Base-by-base conservation (phyloP, 2,113 vertebrate species). In the Myiagra hebetior region DNA sequence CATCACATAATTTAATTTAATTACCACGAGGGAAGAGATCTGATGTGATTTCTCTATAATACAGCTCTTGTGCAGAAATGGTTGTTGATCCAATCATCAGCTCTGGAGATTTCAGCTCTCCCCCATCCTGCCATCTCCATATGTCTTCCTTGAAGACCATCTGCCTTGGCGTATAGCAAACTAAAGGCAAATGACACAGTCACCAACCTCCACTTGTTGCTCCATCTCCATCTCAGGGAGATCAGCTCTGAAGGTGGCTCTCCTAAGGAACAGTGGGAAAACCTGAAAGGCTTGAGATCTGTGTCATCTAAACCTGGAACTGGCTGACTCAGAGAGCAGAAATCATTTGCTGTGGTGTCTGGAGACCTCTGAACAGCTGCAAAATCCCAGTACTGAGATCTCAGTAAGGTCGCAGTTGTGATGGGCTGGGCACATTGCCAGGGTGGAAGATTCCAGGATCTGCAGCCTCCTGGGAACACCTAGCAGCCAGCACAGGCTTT, bases 281-380 rank as follows among this genome's bases (percentile, higher is more conserved):
- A 91, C 15, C 39, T 81, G 70, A 87, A 75, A n/a, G 23, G 10
- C 22, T 67, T 67, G 52, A 59, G 33, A 68, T 63, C 72, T 92
- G 33, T 7, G 8, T 80, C 85, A 85, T 91, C 68, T 83, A 24
- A 57, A 93, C 68, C 56, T 93, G 73, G 56, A 94, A 89, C 30
- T 49, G 86, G 23, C 73, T 93, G 89, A 91, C 52, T 91, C 20
- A 13, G 56, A 89, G 68, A 84, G 69, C 42, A 96, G 62, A 95
- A 96, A 67, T 53, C 56, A 85, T 87, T 92, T 85, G 60, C 84
- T 75, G 31, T 82, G 73, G 21, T 87, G 89, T 72, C 89, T 91
- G 80, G 89, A 95, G 83, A 95, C 52, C 89, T 95, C 89, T 78
- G 86, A 96, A 92, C 91, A 97, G 91, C 93, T 97, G 94, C 95